Evolutionary conservation across 1,140 invertebrate genomes (phyloP).

Genomic region (Mizuhopecten yessoensis): DNA sequence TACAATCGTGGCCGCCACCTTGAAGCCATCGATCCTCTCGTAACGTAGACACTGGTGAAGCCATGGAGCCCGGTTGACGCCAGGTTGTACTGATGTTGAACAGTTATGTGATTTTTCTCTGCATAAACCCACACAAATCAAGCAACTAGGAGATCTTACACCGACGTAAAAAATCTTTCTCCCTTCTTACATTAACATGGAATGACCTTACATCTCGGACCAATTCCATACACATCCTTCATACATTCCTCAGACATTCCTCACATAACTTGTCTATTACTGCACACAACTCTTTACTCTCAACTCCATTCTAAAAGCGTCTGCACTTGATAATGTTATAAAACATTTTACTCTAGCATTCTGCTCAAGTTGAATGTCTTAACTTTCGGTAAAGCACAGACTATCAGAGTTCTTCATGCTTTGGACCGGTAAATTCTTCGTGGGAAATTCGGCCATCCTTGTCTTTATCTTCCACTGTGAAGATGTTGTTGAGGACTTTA

Average conservation of each 20-base stretch:
- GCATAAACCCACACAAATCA: background rate
- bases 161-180: background rate
- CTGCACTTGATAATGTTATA: no score
- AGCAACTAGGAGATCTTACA: background rate
- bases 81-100: no score
- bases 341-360: no score
- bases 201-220: background rate
- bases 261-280: no score
- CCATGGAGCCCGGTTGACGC: no score
- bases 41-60: no score
- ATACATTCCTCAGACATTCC: background rate
- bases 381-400: background rate
- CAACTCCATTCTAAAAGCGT: no score
- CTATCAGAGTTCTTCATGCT: conserved; percentile 96
- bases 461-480: conserved; percentile 91
- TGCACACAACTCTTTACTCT: no score
- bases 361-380: background rate
- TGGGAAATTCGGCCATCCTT: conserved; percentile 93
- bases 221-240: background rate
- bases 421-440: conserved; percentile 97
- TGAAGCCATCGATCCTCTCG: no score
- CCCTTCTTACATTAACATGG: background rate
- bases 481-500: conserved; percentile 96
- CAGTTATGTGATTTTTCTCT: background rate
- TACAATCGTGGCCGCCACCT: no score